Evolutionary conservation across 2,113 vertebrate genomes (phyloP).

Genomic region (Poicephalus meyeri): DNA sequence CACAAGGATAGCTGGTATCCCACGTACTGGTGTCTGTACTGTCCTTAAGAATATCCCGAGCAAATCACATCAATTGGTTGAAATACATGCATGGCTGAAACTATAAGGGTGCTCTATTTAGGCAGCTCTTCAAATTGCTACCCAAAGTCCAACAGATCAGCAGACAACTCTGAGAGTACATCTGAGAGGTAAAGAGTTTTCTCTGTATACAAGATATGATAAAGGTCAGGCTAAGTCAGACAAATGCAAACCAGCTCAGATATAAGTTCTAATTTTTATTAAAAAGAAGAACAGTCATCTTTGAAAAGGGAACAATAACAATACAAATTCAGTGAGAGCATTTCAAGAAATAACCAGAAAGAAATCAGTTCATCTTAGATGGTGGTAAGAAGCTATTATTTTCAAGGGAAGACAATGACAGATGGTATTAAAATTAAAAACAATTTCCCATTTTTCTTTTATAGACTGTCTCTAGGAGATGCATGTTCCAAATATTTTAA

Average conservation of each 20-base stretch:
- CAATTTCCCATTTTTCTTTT: background rate
- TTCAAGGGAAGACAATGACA: background rate
- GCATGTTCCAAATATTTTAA: background rate
- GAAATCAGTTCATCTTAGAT: background rate
- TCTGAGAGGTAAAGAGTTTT: background rate
- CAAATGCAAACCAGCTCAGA: background rate
- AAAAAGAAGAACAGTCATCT: background rate
- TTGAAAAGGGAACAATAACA: background rate
- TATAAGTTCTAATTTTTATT: background rate
- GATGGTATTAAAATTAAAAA: background rate
- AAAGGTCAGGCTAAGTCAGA: background rate
- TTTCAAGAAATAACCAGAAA: background rate
- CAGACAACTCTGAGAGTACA: background rate
- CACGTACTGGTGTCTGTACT: background rate
- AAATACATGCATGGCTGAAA: background rate
- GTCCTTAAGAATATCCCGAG: background rate
- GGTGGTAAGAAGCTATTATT: background rate
- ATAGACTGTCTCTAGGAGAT: background rate
- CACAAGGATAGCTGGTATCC: background rate
- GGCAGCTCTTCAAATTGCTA: background rate
- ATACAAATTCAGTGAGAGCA: background rate
- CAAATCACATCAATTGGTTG: background rate
- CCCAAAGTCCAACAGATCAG: background rate
- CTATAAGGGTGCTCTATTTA: background rate
- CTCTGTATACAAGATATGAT: accelerated